Evolutionary conservation across 1,140 invertebrate species (phyloP).

Genomic region (Gerris buenoi): DNA sequence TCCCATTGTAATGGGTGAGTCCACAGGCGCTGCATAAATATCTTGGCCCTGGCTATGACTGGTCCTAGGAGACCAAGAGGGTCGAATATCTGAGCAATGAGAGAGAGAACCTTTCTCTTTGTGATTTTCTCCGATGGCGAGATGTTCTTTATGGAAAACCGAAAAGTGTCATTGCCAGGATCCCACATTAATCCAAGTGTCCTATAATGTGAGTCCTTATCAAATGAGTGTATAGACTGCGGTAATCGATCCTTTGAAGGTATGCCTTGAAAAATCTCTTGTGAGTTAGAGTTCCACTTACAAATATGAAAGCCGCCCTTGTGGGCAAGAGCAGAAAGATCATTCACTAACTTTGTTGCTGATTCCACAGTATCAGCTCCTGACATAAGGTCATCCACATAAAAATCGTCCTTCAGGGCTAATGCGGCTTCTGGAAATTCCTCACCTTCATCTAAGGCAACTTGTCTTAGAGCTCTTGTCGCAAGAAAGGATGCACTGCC

Average conservation of each 20-base stretch:
- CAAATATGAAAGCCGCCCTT: slow-evolving; percentile 16
- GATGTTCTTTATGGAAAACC: not conserved
- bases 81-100: slow-evolving; percentile 4
- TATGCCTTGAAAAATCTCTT: not conserved
- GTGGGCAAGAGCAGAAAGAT: slow-evolving; percentile 15
- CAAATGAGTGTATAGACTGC: not conserved
- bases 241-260: not conserved
- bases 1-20: not conserved
- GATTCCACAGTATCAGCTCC: slow-evolving; percentile 20
- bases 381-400: slow-evolving; percentile 32
- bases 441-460: slow-evolving; percentile 21
- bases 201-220: not conserved
- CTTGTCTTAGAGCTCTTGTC: slow-evolving; percentile 25
- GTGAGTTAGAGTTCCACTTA: slow-evolving; percentile 14
- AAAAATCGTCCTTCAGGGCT: slow-evolving; percentile 28
- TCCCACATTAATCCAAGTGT: slow-evolving; percentile 2
- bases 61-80: not conserved
- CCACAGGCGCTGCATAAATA: not conserved
- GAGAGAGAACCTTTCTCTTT: not conserved
- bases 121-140: not conserved
- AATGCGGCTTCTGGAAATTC: slow-evolving; percentile 20
- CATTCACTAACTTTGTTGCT: slow-evolving; percentile 13
- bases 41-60: not conserved
- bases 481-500: slow-evolving; percentile 27
- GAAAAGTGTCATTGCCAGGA: not conserved